Evolutionary conservation across 2,113 vertebrate species (phyloP), one percentile per base, ranked within the genome.

Genomic region (Aegithalos caudatus): DNA sequence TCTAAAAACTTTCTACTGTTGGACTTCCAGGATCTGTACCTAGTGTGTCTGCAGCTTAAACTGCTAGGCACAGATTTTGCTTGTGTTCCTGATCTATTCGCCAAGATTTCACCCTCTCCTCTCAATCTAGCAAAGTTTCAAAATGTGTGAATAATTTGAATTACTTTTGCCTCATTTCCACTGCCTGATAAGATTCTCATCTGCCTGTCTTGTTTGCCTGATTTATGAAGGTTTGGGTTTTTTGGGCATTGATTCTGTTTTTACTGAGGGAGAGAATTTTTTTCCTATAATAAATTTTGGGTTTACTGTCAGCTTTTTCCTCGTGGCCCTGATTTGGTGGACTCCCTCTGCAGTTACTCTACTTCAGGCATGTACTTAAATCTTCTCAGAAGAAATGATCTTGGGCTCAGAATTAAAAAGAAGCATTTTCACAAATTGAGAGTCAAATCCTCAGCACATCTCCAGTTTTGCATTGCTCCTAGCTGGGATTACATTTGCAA

Each of bases 91-190:
- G 51, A 73, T 88, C 56, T 83, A 15, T 47, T 71, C 76, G 64
- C 22, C 28, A 40, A 67, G 53, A 57, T 85, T 73, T 81, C 25
- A 62, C 40, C 11, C 23, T 90, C 54, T 89, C 23, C 74, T 42
- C 76, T 78, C 76, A 71, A 61, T 53, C 61, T 69, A 38, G 44
- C 6, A 7, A 92, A 92, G 64, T 90, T 90, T 74, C 80, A 74
- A 83, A 90, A 83, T 56, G 76, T 88, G 72, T 77, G 72, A 83
- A 88, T 86, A 88, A 83, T 88, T 88, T 83, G 33, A 73, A 92
- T 97, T 92, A 73, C 67, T 92, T 95, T 92, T 95, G 76, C 80
- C 74, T 94, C 76, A 62, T 95, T 96, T 95, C 71, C 76, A 54
- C 51, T 66, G 51, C 64, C 79, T 70, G 60, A 45, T 88, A 62